Conservation (phyloP, 2,113 vertebrate genomes). For the human (Homo sapiens) region DNA sequence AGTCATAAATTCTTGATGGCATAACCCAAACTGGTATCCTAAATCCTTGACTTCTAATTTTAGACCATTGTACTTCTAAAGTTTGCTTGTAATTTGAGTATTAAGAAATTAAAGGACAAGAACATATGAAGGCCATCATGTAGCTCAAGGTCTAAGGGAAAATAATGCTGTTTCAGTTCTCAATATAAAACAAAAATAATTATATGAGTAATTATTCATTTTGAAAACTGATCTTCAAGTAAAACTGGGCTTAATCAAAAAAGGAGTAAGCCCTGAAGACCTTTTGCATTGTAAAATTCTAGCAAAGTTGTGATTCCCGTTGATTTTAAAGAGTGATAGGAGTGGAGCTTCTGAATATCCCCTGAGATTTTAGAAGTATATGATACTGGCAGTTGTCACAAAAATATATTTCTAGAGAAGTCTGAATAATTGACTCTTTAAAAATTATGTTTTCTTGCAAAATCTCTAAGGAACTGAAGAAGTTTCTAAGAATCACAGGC, state of each 20-base stretch:
- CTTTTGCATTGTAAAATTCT: background rate
- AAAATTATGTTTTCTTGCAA: constrained; percentile 11
- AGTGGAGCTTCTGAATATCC: constrained; percentile 25
- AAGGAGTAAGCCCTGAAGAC: background rate
- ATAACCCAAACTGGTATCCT: background rate
- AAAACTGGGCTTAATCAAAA: constrained; percentile 27
- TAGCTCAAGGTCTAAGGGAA: background rate
- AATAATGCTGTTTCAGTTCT: background rate
- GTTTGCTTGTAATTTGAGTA: background rate
- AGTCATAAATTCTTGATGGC: background rate
- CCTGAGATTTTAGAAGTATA: constrained; percentile 9
- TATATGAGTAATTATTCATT: background rate
- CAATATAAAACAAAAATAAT: constrained; percentile 2
- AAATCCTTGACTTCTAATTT: background rate
- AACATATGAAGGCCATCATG: background rate
- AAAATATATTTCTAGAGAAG: background rate
- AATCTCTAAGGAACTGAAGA: constrained; percentile 15
- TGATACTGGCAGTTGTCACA: background rate
- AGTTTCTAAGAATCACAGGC: background rate
- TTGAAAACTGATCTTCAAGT: background rate
- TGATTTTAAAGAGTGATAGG: background rate
- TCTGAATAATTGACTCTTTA: background rate
- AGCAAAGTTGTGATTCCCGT: background rate
- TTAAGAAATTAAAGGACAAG: background rate
- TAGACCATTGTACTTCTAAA: background rate